Evolutionary conservation across 2,797 vertebrate genomes (phyloP).

Genomic region (Enteromius afrohamiltoni): DNA sequence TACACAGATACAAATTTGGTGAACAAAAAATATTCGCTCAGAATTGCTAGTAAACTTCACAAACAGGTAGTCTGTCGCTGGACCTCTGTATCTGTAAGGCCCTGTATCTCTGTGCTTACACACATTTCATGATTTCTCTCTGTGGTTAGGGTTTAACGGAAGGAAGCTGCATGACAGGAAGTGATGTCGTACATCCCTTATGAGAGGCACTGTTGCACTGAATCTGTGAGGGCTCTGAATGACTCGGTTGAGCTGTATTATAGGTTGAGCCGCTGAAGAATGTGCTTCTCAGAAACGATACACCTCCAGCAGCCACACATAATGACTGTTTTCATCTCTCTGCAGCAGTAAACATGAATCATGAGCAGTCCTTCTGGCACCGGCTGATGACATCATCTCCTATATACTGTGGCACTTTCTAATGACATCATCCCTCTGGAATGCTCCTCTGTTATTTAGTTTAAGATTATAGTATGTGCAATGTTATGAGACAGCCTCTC

Average conservation of each 20-base stretch:
- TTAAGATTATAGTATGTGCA: neutral
- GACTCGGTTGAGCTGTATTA: constrained; percentile 19
- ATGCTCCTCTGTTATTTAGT: neutral
- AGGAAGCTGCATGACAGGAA: constrained; percentile 44
- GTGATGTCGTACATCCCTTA: constrained; percentile 40
- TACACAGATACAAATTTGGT: neutral
- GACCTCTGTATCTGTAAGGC: neutral
- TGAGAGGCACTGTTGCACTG: neutral
- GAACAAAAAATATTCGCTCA: neutral
- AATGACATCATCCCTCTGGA: constrained; percentile 21
- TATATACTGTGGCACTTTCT: neutral
- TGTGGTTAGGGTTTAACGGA: constrained; percentile 8
- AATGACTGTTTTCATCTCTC: constrained; percentile 29
- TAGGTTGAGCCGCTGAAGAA: neutral
- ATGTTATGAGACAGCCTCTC: neutral
- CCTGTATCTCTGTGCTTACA: neutral
- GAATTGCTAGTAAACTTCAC: neutral
- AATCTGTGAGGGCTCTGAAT: neutral
- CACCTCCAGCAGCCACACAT: constrained; percentile 6
- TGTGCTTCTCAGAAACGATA: neutral
- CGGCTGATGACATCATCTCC: constrained; percentile 31
- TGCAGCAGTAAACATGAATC: constrained; percentile 21
- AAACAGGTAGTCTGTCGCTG: no score
- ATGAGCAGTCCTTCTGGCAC: constrained; percentile 3
- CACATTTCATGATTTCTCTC: constrained; percentile 8